These are phyloP conservation scores for Antennarius maculatus DNA, from an alignment of 2,797 vertebrate species.

Conservation along the genomic window DNA sequence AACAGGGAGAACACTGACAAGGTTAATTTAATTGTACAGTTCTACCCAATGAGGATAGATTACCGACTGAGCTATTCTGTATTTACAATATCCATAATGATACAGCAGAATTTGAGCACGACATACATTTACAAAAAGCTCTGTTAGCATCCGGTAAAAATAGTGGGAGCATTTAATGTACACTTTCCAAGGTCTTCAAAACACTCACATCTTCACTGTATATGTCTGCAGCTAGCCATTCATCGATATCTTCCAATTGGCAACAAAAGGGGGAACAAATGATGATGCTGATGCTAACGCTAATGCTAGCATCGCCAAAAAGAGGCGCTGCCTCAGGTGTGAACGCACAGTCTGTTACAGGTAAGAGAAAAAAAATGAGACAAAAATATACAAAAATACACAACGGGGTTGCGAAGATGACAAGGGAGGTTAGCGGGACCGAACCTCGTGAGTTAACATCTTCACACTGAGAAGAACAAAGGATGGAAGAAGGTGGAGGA, in stretches of 20 bases:
- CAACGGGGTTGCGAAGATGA: slow-evolving; percentile 35
- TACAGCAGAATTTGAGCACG: slow-evolving; percentile 89
- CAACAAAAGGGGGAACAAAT: slow-evolving; percentile 46
- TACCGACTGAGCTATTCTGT: slow-evolving; percentile 73
- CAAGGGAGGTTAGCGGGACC: slow-evolving; percentile 27
- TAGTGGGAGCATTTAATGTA: slow-evolving; percentile 80
- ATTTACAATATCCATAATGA: slow-evolving; percentile 87
- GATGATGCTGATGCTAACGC: slow-evolving; percentile 48
- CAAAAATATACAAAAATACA: slow-evolving; percentile 77
- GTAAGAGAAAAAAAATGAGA: slow-evolving; percentile 69
- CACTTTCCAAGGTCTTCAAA: slow-evolving; percentile 63
- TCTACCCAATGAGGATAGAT: slow-evolving; percentile 82
- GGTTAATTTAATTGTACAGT: slow-evolving; percentile 73
- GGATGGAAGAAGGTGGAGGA: background rate
- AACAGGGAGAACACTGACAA: slow-evolving; percentile 71
- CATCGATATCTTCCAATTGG: slow-evolving; percentile 47
- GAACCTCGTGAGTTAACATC: slow-evolving; percentile 40
- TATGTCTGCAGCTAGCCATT: slow-evolving; percentile 62
- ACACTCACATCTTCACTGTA: slow-evolving; percentile 63
- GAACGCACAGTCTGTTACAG: slow-evolving; percentile 54
- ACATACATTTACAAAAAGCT: slow-evolving; percentile 88
- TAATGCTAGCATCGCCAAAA: slow-evolving; percentile 54
- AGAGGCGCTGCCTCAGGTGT: slow-evolving; percentile 64
- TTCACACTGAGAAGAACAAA: slow-evolving; percentile 70
- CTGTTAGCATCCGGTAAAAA: slow-evolving; percentile 81